Evolutionary conservation across 2,888 invertebrate genomes (phyloP).

Genomic region (Drosophila meridionalis): DNA sequence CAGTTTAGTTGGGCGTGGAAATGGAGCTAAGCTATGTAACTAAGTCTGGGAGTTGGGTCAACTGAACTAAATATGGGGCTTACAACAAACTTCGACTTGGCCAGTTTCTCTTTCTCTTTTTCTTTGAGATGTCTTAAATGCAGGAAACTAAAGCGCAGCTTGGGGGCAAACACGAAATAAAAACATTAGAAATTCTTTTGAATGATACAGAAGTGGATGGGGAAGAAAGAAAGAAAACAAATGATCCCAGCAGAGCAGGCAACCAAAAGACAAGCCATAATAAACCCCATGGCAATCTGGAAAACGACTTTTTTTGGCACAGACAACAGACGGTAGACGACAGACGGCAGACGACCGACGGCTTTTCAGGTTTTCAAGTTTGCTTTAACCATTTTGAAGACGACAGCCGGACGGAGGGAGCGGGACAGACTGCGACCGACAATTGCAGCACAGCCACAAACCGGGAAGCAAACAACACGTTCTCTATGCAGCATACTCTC

Average conservation of each 20-base stretch:
- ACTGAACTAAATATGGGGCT: slow-evolving; percentile 20
- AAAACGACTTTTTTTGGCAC: slow-evolving; percentile 74
- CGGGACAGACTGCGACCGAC: slow-evolving; percentile 26
- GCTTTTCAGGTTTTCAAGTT: slow-evolving; percentile 62
- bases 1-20: slow-evolving; percentile 64
- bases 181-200: slow-evolving; percentile 72
- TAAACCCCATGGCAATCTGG: slow-evolving; percentile 50
- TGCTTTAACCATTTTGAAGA: slow-evolving; percentile 43
- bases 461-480: slow-evolving; percentile 76
- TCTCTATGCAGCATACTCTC: slow-evolving; percentile 5
- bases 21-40: slow-evolving; percentile 49
- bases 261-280: slow-evolving; percentile 43
- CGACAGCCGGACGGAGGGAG: neutral
- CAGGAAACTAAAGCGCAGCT: slow-evolving; percentile 67
- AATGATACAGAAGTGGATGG: slow-evolving; percentile 25
- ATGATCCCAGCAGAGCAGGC: slow-evolving; percentile 54
- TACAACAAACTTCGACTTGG: neutral
- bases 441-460: slow-evolving; percentile 70
- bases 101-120: slow-evolving; percentile 69
- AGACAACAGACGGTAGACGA: slow-evolving; percentile 23
- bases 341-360: slow-evolving; percentile 10
- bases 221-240: slow-evolving; percentile 59
- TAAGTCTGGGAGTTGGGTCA: slow-evolving; percentile 53
- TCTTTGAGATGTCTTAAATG: slow-evolving; percentile 33
- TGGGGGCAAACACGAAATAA: slow-evolving; percentile 59